Percentiles rank a stretch among this genome's conserved stretches.
Conservation (phyloP, 2,113 vertebrate species). For the Syngnathus typhle region DNA sequence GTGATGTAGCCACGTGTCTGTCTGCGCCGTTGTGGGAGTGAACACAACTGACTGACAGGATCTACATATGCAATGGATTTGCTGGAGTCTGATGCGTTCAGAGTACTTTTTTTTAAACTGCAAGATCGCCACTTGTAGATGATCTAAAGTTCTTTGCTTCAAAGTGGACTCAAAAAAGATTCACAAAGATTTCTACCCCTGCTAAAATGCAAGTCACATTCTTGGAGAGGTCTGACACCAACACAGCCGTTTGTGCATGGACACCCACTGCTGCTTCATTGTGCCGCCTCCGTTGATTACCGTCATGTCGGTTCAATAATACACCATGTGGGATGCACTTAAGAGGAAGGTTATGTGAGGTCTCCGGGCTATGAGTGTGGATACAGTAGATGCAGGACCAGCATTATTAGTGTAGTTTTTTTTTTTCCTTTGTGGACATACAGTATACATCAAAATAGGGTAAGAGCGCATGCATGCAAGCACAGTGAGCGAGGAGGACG, state of each 20-base stretch:
- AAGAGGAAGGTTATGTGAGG: constrained; percentile 6
- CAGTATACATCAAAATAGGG: constrained; percentile 52
- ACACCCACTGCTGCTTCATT: constrained; percentile 16
- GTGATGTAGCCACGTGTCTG: too few relatives aligned
- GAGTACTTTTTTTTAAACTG: too few relatives aligned
- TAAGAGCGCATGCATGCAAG: constrained; percentile 76
- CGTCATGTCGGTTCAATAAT: constrained; percentile 46
- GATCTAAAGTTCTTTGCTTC: too few relatives aligned
- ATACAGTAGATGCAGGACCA: constrained; percentile 45
- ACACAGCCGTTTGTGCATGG: constrained; percentile 9
- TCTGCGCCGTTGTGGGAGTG: too few relatives aligned
- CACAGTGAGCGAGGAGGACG: constrained; percentile 73
- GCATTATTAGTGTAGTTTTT: constrained; percentile 12
- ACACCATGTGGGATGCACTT: constrained; percentile 25
- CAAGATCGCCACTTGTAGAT: too few relatives aligned
- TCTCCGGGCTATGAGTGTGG: not conserved
- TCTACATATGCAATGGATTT: too few relatives aligned
- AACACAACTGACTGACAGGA: not conserved
- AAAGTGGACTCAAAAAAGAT: too few relatives aligned
- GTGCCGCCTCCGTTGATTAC: constrained; percentile 40
- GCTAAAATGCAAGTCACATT: constrained; percentile 1
- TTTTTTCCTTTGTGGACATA: constrained; percentile 16
- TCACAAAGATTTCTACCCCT: too few relatives aligned
- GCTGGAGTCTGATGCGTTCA: too few relatives aligned
- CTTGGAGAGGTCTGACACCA: constrained; percentile 29